Percentiles rank a stretch among this genome's conserved stretches.
These are phyloP conservation scores for Caenorhabditis auriculariae DNA, from an alignment of 2,888 invertebrate species.

Conservation along the genomic window DNA sequence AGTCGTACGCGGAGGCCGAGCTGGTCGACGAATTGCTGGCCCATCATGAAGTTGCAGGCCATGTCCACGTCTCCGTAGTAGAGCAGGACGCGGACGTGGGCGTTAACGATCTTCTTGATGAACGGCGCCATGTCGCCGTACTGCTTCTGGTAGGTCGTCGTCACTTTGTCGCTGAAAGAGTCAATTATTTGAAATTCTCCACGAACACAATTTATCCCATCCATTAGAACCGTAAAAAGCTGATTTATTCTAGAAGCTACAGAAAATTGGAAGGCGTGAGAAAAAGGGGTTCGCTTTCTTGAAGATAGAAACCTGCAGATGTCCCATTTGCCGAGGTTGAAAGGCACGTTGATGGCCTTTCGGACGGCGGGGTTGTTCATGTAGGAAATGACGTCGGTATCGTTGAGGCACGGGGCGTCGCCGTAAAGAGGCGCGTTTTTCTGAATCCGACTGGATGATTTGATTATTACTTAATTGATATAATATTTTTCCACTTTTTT, in stretches of 20 bases:
- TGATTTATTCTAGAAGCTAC: neutral
- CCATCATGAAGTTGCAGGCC: constrained; percentile 61
- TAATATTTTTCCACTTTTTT: too few species aligned
- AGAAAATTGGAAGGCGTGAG: neutral
- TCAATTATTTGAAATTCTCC: neutral
- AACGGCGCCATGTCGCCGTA: constrained; percentile 59
- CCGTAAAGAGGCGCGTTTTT: constrained; percentile 28
- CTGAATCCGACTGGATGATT: too few species aligned
- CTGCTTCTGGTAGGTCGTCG: constrained; percentile 56
- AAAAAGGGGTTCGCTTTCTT: neutral
- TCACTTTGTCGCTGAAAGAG: constrained; percentile 53
- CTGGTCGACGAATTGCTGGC: constrained; percentile 56
- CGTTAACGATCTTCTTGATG: constrained; percentile 56
- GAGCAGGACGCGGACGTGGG: constrained; percentile 57
- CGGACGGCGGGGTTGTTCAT: constrained; percentile 55
- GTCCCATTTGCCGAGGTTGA: constrained; percentile 54
- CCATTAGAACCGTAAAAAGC: neutral
- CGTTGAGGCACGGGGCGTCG: constrained; percentile 60
- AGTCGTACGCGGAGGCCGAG: constrained; percentile 40
- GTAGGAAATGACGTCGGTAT: constrained; percentile 57
- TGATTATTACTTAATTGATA: too few species aligned
- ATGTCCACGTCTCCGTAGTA: constrained; percentile 61
- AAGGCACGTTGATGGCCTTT: constrained; percentile 53
- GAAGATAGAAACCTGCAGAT: constrained; percentile 43
- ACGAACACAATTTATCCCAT: neutral